Base-by-base conservation (phyloP, 2,888 invertebrate species). In the Drosophila phalerata region DNA sequence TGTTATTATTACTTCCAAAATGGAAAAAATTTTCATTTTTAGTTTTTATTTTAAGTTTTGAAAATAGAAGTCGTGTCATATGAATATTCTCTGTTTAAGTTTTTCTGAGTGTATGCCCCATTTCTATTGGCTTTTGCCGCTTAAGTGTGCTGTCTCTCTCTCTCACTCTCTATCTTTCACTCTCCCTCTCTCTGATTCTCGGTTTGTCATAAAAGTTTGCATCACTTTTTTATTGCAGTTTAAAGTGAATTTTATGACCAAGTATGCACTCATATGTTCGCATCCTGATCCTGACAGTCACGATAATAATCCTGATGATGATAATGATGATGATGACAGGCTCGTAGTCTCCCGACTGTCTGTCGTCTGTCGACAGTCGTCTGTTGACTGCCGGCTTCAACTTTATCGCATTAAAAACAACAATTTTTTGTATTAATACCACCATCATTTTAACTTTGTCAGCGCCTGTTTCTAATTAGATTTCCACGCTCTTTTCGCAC, bases 401-500 rank as follows among this genome's bases (percentile, higher is more conserved):
- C 60, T 58, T 85, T 68, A 69, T 69, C 72, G 58, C 75, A 78
- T 72, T 67, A 76, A 78, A 62, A 76, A 61, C 49, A 71, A 67
- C 22, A 22, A 22, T 56, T 71, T 65, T 69, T 22, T 13, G 76
- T 68, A 53, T 62, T 73, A 77, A 70, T 60, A 34, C 57, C 17
- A 53, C 34, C 88, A 69, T 78, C 69, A 77, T 83, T 77, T 88
- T 63, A 80, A 83, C 86, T 80, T 83, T 83, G 60, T 71, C 71
- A 68, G 71, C 72, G 88, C 61, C 85, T 77, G 82, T 63, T 71
- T 79, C 80, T 89, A 88, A 88, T 88, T 88, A 82, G 86, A 85
- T 89, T 85, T 88, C 52, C 74, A 73, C 73, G 73, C 69, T 70
- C 75, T 74, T 79, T 77, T 77, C 73, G 48, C 48, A 73, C 64